Conservation (phyloP, 1,140 invertebrate species). For the Coelopa frigida region DNA sequence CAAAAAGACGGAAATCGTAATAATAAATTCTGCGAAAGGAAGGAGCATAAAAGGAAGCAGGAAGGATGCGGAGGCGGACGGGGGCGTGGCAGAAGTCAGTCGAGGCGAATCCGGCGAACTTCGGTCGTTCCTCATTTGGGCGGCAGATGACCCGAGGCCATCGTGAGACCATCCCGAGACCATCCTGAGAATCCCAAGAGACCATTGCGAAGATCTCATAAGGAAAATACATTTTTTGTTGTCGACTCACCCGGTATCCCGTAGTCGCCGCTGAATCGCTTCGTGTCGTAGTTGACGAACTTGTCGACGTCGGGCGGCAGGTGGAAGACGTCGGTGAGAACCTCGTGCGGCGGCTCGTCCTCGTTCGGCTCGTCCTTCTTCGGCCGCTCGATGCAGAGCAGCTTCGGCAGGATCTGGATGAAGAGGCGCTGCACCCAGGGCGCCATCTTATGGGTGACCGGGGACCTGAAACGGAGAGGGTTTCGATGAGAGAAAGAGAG, state of each 20-base stretch:
- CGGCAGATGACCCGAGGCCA: no score
- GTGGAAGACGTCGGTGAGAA: conserved; percentile 65
- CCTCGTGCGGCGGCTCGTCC: conserved; percentile 61
- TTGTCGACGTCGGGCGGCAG: conserved; percentile 64
- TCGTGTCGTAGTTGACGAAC: conserved; percentile 54
- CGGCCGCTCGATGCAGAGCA: conserved; percentile 76
- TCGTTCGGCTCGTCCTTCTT: conserved; percentile 60
- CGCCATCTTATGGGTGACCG: conserved; percentile 91
- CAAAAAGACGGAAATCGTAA: no score
- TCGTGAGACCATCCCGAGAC: no score
- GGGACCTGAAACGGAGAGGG: conserved; percentile 51
- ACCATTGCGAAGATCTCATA: no score
- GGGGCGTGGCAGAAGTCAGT: no score
- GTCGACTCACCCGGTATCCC: conserved; percentile 53
- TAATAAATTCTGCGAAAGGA: no score
- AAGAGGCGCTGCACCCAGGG: conserved; percentile 85
- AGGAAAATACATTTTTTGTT: no score
- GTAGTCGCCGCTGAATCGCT: conserved; percentile 64
- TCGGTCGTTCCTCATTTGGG: no score
- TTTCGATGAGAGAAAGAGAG: background rate
- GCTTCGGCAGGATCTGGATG: conserved; percentile 80
- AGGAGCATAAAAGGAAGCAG: no score
- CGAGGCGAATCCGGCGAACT: no score
- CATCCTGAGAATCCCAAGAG: no score
- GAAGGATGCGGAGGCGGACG: no score